phyloP scores from a whole-genome alignment of 2,113 vertebrate genomes.

The Gymnocephalus cernua region DNA sequence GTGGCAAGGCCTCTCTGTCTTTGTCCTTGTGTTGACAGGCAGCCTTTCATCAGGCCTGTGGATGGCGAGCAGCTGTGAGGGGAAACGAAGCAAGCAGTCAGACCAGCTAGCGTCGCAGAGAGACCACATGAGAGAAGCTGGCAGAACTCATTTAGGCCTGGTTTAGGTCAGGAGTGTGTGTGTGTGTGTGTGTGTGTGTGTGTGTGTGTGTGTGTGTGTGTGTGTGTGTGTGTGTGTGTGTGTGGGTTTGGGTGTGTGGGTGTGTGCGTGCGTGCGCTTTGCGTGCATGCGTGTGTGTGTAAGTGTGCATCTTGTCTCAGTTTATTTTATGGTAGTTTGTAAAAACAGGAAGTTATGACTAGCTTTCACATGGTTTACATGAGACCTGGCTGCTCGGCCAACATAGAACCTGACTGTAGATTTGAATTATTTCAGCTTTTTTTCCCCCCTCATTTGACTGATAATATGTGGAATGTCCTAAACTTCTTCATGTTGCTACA shows the following conservation, averaged over 20 bases:
- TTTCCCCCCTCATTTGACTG: not conserved
- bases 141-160: constrained; percentile 68
- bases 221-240: constrained; percentile 7
- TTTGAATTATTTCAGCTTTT: constrained; percentile 40
- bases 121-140: constrained; percentile 79
- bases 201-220: constrained; percentile 27
- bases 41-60: constrained; percentile 78
- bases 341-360: constrained; percentile 84
- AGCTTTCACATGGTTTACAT: constrained; percentile 75
- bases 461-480: not conserved
- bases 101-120: constrained; percentile 70
- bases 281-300: constrained; percentile 5
- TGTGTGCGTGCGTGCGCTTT: not conserved
- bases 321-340: constrained; percentile 73
- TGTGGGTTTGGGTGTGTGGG: constrained; percentile 24
- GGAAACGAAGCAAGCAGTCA: constrained; percentile 62
- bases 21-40: constrained; percentile 64
- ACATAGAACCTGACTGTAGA: constrained; percentile 48
- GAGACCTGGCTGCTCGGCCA: constrained; percentile 44
- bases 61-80: constrained; percentile 82
- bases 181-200: constrained; percentile 42
- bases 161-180: constrained; percentile 74
- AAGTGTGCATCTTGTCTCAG: constrained; percentile 46
- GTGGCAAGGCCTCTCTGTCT: constrained; percentile 68
- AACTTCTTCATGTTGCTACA: not conserved